Evolutionary conservation across 2,888 invertebrate genomes (phyloP), one percentile per base, ranked within the genome.

Genomic region (Phrixothrix hirtus): DNA sequence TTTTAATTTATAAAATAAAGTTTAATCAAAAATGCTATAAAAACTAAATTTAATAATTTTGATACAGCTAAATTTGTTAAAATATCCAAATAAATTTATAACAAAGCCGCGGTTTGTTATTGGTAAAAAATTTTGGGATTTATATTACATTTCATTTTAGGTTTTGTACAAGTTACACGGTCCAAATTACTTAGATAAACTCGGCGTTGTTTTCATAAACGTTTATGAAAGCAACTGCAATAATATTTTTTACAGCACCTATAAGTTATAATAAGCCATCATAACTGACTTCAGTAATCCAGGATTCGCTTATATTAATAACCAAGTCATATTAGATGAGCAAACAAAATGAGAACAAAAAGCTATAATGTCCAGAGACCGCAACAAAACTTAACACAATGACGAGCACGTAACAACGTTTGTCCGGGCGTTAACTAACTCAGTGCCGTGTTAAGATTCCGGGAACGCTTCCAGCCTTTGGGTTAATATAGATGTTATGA

Each of bases 401-500:
- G 59, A 58, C 57, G 52, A 57, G 61, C 61, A 59, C 59, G 58
- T 58, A 58, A 56, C 58, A 44, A 47, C 58, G 59, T 59, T 59
- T 59, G 59, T 59, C 59, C 56, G 48, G 56, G 59, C 56, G 59
- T 61, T 61, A 61, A 61, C 61, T 61, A 61, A 61, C 61, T 54
- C 50, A 42, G 36, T 34, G 39, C 32, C 54, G 56, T 39, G 58
- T 58, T 58, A 58, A 57, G 53, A 61, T 61, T 61, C 61, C 49
- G 43, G 52, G 32, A 43, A 42, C 54, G 56, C 46, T 48, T 46
- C 12, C 42, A 36, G 48, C 57, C 55, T 47, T 48, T 47, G 48
- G 55, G 48, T 47, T 60, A 60, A 59, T 60, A 60, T 57, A 60
- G 60, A 58, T 61, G 59, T 61, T 61, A 59, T 61, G 61, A 61